Evolutionary conservation across 1,140 invertebrate genomes (phyloP).

Genomic region (Ganaspis sp.): DNA sequence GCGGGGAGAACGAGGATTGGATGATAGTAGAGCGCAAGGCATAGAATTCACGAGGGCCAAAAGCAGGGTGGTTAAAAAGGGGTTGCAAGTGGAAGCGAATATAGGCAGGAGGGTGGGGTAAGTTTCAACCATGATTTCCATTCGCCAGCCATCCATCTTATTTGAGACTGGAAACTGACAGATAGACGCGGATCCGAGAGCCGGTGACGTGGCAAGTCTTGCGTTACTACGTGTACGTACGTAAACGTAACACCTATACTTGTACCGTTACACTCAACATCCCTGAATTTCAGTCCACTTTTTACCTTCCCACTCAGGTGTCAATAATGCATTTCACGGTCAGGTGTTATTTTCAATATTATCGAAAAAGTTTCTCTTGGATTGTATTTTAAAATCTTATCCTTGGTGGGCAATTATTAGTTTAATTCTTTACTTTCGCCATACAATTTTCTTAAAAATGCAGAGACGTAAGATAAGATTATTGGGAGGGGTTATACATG

Average conservation of each 20-base stretch:
- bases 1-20: background rate
- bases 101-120: conserved; percentile 55
- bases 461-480: too few relatives aligned
- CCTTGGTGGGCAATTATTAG: too few relatives aligned
- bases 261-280: conserved; percentile 34
- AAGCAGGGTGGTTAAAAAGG: conserved; percentile 47
- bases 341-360: background rate
- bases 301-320: background rate
- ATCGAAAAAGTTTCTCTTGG: too few relatives aligned
- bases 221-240: conserved; percentile 53
- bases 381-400: too few relatives aligned
- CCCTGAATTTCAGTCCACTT: conserved; percentile 33
- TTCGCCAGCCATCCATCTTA: conserved; percentile 77
- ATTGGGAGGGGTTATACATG: too few relatives aligned
- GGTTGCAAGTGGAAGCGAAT: conserved; percentile 50
- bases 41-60: conserved; percentile 46
- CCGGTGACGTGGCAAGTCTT: conserved; percentile 76
- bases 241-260: conserved; percentile 40
- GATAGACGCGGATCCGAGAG: conserved; percentile 77
- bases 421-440: too few relatives aligned
- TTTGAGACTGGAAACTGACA: conserved; percentile 78
- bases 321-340: background rate
- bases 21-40: conserved; percentile 2
- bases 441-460: too few relatives aligned
- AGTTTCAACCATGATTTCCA: conserved; percentile 77